These are phyloP conservation scores for Phycodurus eques DNA, from an alignment of 2,113 vertebrate genomes.

Conservation along the genomic window DNA sequence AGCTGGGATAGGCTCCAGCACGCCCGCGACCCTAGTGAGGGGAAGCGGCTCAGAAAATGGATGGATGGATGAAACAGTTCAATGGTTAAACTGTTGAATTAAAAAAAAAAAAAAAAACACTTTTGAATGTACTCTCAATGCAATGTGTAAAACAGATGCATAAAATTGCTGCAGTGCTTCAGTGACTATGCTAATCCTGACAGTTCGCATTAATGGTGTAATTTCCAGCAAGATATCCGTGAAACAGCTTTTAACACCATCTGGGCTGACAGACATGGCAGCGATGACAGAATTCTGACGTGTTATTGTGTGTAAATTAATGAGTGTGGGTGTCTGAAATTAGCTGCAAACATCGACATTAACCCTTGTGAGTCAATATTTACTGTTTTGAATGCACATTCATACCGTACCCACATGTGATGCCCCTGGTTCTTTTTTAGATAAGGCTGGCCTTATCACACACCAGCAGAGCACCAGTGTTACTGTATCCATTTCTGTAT, in stretches of 20 bases:
- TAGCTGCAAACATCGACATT: conserved; percentile 16
- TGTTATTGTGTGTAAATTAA: neutral
- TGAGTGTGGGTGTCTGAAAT: neutral
- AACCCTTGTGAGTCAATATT: conserved; percentile 20
- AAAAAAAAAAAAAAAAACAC: neutral
- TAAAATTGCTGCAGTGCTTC: neutral
- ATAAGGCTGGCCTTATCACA: conserved; percentile 21
- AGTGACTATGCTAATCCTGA: neutral
- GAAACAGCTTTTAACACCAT: conserved; percentile 4
- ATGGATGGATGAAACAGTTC: neutral
- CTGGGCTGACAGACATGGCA: neutral
- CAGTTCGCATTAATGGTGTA: conserved; percentile 5
- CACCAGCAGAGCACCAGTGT: conserved; percentile 19
- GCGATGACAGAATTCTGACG: neutral
- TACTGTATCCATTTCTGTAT: neutral
- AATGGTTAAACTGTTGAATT: neutral
- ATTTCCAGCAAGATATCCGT: neutral
- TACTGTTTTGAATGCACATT: conserved; percentile 5
- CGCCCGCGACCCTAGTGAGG: too few species aligned
- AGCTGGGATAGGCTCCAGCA: too few species aligned
- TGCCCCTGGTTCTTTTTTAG: conserved; percentile 13
- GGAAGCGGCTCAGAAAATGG: too few species aligned
- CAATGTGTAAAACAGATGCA: neutral
- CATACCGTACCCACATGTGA: conserved; percentile 2
- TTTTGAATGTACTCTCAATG: neutral